A percentile compares a stretch with the other conserved stretches of the same genome.
phyloP scores from a whole-genome alignment of 2,113 vertebrate species.

The Cercopithecus mona region DNA sequence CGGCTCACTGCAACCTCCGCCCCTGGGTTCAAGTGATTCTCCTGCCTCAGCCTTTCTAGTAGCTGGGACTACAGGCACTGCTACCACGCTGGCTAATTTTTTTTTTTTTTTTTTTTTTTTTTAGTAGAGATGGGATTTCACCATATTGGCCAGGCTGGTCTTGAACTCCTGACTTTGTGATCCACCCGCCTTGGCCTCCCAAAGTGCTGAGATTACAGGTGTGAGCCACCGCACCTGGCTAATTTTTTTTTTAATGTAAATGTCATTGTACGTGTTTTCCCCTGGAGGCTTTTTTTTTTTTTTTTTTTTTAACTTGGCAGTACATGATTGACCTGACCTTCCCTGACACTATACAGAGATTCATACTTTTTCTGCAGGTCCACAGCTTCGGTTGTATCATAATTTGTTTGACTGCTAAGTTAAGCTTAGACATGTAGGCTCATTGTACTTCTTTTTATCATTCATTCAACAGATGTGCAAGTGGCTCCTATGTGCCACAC shows the following conservation, averaged over 20 bases:
- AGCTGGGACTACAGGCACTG: no score
- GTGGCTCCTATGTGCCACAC: neutral
- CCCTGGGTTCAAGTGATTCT: no score
- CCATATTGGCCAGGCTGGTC: no score
- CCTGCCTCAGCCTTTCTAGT: no score
- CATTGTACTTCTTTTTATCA: neutral
- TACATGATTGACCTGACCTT: neutral
- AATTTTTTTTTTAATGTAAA: neutral
- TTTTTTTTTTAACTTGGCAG: neutral
- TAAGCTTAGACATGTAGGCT: neutral
- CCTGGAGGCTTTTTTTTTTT: neutral
- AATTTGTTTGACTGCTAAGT: neutral
- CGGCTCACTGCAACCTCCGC: no score
- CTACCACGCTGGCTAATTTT: no score
- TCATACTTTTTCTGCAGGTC: neutral
- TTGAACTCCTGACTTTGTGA: no score
- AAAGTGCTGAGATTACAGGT: no score
- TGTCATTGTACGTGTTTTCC: neutral
- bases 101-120: no score
- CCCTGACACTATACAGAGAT: neutral
- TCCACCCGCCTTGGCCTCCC: no score
- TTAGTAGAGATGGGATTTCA: no score
- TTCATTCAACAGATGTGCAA: neutral
- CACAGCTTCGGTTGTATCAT: neutral
- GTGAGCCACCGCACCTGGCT: no score